These are phyloP conservation scores for Thinocorus orbignyianus DNA, from an alignment of 2,113 vertebrate species.

Conservation along the genomic window DNA sequence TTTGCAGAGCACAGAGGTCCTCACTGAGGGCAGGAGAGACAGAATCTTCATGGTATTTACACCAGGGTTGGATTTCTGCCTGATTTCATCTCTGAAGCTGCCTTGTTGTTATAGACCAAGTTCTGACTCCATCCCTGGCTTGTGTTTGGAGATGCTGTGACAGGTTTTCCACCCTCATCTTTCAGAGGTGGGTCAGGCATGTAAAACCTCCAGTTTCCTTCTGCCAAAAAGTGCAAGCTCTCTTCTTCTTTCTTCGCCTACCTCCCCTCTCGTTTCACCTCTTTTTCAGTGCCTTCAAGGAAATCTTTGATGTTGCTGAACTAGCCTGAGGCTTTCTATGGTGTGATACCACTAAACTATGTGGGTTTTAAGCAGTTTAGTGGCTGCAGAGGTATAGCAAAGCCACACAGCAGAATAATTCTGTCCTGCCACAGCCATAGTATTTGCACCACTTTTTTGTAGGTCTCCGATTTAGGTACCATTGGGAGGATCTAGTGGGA, in stretches of 20 bases:
- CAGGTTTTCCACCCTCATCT: neutral
- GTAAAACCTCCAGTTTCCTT: neutral
- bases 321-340: neutral
- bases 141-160: fast-evolving
- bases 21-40: neutral
- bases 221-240: neutral
- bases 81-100: neutral
- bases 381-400: neutral
- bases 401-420: neutral
- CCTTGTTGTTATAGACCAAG: neutral
- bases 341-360: neutral
- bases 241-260: neutral
- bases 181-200: fast-evolving
- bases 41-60: fast-evolving
- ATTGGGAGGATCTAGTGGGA: neutral
- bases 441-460: fast-evolving
- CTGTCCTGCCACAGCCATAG: fast-evolving
- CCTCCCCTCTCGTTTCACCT: neutral
- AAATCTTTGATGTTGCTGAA: neutral
- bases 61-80: neutral
- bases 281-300: neutral
- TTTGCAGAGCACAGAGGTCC: fast-evolving
- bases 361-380: fast-evolving
- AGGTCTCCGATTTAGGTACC: neutral
- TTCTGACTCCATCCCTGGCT: neutral